phyloP scores from a whole-genome alignment of 1,140 invertebrate species.

The Aphaenogaster floridana region DNA sequence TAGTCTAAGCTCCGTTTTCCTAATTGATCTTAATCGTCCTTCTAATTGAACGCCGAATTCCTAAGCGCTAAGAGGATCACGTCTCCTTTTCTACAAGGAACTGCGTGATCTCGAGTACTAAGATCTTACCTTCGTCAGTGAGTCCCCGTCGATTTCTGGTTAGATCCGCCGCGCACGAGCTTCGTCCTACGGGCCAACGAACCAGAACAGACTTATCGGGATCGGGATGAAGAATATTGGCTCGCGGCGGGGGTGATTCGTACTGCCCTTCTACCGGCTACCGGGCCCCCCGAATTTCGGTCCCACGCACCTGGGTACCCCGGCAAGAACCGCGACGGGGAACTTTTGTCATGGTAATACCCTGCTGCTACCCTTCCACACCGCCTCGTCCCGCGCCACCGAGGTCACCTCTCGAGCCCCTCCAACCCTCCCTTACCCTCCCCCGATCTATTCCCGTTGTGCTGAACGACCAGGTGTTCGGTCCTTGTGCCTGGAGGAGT shows the following conservation, averaged over 20 bases:
- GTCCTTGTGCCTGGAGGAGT: constrained; percentile 75
- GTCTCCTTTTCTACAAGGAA: constrained; percentile 38
- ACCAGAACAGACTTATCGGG: constrained; percentile 63
- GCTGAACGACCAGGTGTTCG: constrained; percentile 80
- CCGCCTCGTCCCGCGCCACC: constrained; percentile 44
- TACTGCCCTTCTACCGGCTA: constrained; percentile 82
- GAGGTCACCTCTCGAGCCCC: constrained; percentile 55
- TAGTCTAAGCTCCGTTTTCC: background rate
- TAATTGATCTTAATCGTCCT: constrained; percentile 65
- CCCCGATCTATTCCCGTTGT: constrained; percentile 66
- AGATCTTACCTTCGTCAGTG: constrained; percentile 30
- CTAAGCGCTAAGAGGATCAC: constrained; percentile 63
- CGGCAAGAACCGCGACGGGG: constrained; percentile 76
- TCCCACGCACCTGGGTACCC: constrained; percentile 84
- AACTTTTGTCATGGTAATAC: constrained; percentile 83
- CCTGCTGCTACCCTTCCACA: constrained; percentile 68
- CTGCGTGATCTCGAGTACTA: constrained; percentile 46
- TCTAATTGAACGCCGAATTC: constrained; percentile 61
- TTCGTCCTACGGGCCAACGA: constrained; percentile 33
- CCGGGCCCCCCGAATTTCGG: constrained; percentile 79
- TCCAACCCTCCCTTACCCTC: constrained; percentile 54
- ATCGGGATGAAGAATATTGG: constrained; percentile 56
- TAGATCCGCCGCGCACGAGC: background rate
- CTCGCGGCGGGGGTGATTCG: constrained; percentile 82
- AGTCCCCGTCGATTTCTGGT: background rate